These are phyloP conservation scores for Ctenicera cuprea DNA, from an alignment of 2,888 invertebrate genomes.

Conservation along the genomic window DNA sequence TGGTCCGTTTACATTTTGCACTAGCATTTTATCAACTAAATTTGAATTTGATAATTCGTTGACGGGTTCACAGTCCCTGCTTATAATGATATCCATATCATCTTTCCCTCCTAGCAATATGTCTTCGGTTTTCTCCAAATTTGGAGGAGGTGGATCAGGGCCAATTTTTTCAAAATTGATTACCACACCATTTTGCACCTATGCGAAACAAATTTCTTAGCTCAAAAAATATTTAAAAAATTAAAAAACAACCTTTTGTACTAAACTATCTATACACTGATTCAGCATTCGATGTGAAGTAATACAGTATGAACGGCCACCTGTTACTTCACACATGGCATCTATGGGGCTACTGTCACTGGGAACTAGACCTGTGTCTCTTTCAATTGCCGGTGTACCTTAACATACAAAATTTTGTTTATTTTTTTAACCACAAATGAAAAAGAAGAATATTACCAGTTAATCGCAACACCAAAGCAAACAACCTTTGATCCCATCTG, in stretches of 20 bases:
- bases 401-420: not conserved
- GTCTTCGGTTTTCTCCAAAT: conserved; percentile 73
- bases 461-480: conserved; percentile 93
- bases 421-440: conserved; percentile 4
- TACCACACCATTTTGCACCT: conserved; percentile 95
- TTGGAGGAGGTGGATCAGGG: conserved; percentile 84
- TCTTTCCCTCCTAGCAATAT: conserved; percentile 73
- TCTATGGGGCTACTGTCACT: conserved; percentile 97
- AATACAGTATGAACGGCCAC: conserved; percentile 96
- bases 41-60: conserved; percentile 48
- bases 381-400: conserved; percentile 91
- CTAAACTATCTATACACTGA: conserved; percentile 97
- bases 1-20: conserved; percentile 39
- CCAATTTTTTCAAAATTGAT: conserved; percentile 98
- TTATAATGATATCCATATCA: conserved; percentile 71
- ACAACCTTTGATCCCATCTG: conserved; percentile 99
- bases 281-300: conserved; percentile 96
- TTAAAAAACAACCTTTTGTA: conserved; percentile 83
- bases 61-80: conserved; percentile 45
- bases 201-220: conserved; percentile 24
- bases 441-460: conserved; percentile 71
- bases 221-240: not conserved
- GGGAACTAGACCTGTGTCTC: conserved; percentile 92
- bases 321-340: conserved; percentile 99
- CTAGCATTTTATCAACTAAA: conserved; percentile 48